These are phyloP conservation scores for Pandemis corylana DNA, from an alignment of 2,888 invertebrate species.

Conservation along the genomic window DNA sequence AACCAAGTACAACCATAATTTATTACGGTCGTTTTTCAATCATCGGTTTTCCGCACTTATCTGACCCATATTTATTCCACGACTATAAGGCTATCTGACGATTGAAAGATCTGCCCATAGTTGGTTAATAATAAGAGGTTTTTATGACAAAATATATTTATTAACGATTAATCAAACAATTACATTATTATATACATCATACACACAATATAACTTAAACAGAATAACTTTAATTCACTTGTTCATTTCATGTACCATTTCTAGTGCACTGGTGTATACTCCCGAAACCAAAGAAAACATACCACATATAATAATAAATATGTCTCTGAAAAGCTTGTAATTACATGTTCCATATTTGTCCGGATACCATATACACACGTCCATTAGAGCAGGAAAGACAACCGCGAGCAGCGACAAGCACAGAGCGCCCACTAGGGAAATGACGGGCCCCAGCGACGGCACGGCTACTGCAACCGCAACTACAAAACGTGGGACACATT, in stretches of 20 bases:
- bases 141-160: background rate
- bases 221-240: background rate
- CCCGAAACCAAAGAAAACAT: conserved; percentile 53
- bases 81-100: too few species aligned
- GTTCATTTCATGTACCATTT: conserved; percentile 48
- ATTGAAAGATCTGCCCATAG: too few species aligned
- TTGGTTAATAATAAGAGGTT: background rate
- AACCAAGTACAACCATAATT: too few species aligned
- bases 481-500: conserved; percentile 41
- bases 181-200: background rate
- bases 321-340: conserved; percentile 57
- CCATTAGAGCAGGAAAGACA: conserved; percentile 90
- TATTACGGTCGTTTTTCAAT: too few species aligned
- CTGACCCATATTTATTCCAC: too few species aligned
- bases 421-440: conserved; percentile 93
- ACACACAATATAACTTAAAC: background rate
- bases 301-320: conserved; percentile 56
- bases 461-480: conserved; percentile 85
- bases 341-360: conserved; percentile 53
- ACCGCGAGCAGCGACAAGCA: conserved; percentile 93
- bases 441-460: conserved; percentile 91
- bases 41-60: too few species aligned
- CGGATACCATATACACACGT: conserved; percentile 70
- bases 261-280: conserved; percentile 61
- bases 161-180: background rate